phyloP scores from a whole-genome alignment of 2,797 vertebrate species.

The Enteromius mattozi region DNA sequence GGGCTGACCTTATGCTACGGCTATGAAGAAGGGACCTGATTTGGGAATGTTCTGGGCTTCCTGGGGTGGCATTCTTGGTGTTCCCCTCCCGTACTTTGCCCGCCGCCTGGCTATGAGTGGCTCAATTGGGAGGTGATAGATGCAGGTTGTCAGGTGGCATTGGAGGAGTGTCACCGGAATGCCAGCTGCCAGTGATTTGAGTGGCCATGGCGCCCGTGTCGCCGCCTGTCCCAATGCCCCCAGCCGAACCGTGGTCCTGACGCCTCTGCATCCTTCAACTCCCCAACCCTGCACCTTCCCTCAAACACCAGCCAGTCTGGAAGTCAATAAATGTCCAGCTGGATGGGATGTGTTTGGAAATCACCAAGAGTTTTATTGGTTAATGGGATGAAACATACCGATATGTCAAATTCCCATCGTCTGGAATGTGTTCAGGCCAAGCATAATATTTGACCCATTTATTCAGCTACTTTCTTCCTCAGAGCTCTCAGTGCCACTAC shows the following conservation, averaged over 20 bases:
- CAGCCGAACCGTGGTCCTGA: constrained; percentile 42
- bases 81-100: constrained; percentile 53
- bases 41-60: constrained; percentile 19
- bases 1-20: constrained; percentile 30
- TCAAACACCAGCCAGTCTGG: constrained; percentile 61
- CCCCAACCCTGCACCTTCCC: constrained; percentile 38
- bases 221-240: constrained; percentile 55
- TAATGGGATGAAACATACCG: constrained; percentile 87
- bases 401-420: constrained; percentile 81
- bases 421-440: constrained; percentile 66
- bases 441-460: constrained; percentile 75
- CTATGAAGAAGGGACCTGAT: not conserved
- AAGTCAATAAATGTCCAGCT: constrained; percentile 76
- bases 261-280: constrained; percentile 12
- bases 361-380: constrained; percentile 85
- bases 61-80: constrained; percentile 1
- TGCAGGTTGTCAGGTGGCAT: constrained; percentile 83
- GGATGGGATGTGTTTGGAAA: constrained; percentile 81
- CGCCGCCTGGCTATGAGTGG: constrained; percentile 68
- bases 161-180: constrained; percentile 82
- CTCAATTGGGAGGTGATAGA: constrained; percentile 89
- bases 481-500: not conserved
- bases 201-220: constrained; percentile 70
- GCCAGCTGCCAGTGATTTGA: constrained; percentile 80
- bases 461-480: constrained; percentile 53